These are phyloP conservation scores for Phyllopteryx taeniolatus DNA, from an alignment of 2,113 vertebrate species.

Conservation along the genomic window DNA sequence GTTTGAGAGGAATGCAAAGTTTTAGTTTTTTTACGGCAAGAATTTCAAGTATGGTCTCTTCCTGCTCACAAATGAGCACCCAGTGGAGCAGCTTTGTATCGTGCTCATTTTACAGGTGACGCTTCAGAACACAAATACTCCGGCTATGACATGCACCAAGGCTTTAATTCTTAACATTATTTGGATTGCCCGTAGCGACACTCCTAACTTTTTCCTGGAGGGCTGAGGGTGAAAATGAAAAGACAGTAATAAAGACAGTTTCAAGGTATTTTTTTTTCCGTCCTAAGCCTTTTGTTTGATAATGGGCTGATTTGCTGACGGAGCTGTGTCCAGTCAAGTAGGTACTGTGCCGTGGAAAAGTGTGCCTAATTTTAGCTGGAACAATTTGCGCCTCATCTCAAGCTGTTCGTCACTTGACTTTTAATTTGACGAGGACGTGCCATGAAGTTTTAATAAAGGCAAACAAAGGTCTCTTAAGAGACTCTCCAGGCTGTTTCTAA, in stretches of 20 bases:
- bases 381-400: neutral
- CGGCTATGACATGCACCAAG: no score
- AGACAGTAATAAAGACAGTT: neutral
- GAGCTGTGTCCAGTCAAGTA: neutral
- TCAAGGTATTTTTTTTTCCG: neutral
- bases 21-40: constrained; percentile 1
- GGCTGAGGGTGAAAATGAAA: neutral
- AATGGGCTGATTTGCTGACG: neutral
- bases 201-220: neutral
- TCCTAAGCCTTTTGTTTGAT: constrained; percentile 5
- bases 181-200: neutral
- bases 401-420: neutral
- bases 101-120: neutral
- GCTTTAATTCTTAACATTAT: neutral
- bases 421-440: constrained; percentile 8
- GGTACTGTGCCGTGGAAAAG: neutral
- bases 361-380: neutral
- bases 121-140: neutral
- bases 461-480: constrained; percentile 1
- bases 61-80: neutral
- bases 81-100: neutral
- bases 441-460: constrained; percentile 4
- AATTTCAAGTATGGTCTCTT: neutral
- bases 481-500: constrained; percentile 1
- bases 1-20: neutral